phyloP scores from a whole-genome alignment of 2,113 vertebrate species.

The Lota lota region DNA sequence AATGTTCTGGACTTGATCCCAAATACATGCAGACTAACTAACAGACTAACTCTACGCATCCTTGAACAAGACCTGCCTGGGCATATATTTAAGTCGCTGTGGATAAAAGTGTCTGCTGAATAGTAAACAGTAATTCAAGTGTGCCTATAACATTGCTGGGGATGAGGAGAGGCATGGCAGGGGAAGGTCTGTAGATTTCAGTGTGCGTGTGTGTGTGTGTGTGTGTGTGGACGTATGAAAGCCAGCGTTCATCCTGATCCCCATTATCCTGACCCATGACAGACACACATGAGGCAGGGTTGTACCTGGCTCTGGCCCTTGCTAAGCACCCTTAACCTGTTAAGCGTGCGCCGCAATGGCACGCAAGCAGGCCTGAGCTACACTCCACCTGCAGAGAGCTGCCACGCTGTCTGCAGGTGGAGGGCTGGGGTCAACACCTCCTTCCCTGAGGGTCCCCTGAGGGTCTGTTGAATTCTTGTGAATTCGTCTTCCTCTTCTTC shows the following conservation, averaged over 20 bases:
- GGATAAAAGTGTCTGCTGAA: too few species aligned
- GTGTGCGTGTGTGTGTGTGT: neutral
- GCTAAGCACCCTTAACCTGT: conserved; percentile 21
- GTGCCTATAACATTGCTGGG: neutral
- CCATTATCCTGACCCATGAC: conserved; percentile 33
- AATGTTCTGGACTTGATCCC: too few species aligned
- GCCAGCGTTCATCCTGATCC: conserved; percentile 41
- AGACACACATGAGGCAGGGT: conserved; percentile 22
- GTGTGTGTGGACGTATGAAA: conserved; percentile 4
- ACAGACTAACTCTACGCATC: too few species aligned
- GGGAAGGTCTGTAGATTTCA: neutral
- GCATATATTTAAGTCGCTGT: conserved; percentile 5
- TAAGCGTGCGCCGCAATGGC: conserved; percentile 14
- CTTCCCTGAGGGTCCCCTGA: too few species aligned
- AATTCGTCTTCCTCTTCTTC: too few species aligned
- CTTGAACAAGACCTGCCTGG: too few species aligned
- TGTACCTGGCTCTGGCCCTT: conserved; percentile 7
- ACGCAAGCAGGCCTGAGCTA: neutral
- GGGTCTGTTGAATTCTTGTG: too few species aligned
- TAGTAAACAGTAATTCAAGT: too few species aligned
- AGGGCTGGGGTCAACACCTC: neutral
- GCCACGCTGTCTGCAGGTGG: conserved; percentile 8
- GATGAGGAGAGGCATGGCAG: too few species aligned
- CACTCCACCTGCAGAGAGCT: neutral
- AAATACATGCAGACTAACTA: too few species aligned